Base-by-base conservation (phyloP, 2,797 vertebrate genomes). In the Neosilurus hyrtlii region DNA sequence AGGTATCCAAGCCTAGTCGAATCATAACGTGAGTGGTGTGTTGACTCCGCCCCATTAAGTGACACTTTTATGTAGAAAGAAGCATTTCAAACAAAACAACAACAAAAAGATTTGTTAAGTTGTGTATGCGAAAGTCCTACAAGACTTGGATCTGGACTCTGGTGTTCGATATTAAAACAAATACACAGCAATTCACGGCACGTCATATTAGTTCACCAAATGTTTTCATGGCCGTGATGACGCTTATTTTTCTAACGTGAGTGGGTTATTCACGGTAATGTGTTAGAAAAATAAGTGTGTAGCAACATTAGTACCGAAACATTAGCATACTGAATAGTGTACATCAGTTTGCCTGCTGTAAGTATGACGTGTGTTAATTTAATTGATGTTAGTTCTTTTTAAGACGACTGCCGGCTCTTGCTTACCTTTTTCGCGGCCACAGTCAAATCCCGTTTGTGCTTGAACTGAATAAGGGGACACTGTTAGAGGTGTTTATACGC, bases 391-490 rank as follows among this genome's bases (percentile, higher is more conserved):
- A 57, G 62, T 80, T 12, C 2, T 22, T 56, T 56, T 49, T 30
- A 73, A 37, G 49, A 9, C 11, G 24, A 24, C 56, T 22, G 22
- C 9, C 20, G 30, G 11, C 16, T 80, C 59, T 26, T 63, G 57
- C 80, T 85, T 82, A 85, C 83, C 83, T 82, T 85, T 51, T 65
- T 81, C 56, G 65, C 49, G 26, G 79, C 66, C 61, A 62, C 6
- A 26, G 24, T 43, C 73, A 49, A 71, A 65, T 81, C 73, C 83
- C 81, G 83, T 78, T 81, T 85, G 83, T 81, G 83, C 83, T 70
- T 85, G 49, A 72, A 78, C 16, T 78, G 66, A 67, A 85, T 81
- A 77, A 77, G 59, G 83, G 79, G 43, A 84, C 43, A 81, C 16
- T 30, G 24, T 84, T 84, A 84, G 71, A 76, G 54, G 24, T 16